Evolutionary conservation across 2,113 vertebrate genomes (phyloP).

Genomic region (Hippocampus abdominalis): DNA sequence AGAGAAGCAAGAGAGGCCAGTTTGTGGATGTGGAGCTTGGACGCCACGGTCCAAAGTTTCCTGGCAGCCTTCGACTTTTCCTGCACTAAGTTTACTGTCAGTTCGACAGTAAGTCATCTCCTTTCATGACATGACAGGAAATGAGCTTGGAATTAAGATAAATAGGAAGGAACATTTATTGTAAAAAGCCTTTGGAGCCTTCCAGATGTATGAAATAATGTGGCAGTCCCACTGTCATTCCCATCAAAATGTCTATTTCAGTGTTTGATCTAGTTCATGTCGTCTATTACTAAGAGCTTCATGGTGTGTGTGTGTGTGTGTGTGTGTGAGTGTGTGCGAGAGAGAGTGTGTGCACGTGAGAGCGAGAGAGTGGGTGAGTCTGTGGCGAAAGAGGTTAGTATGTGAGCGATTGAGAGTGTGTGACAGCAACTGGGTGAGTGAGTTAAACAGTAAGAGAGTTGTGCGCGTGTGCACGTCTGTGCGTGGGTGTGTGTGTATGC

Average conservation of each 20-base stretch:
- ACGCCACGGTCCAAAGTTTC: conserved; percentile 57
- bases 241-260: background rate
- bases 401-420: background rate
- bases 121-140: background rate
- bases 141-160: background rate
- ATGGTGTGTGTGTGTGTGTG: background rate
- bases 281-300: background rate
- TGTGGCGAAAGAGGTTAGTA: too few species aligned
- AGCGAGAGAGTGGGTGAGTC: background rate
- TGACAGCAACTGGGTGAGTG: background rate
- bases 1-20: conserved; percentile 8
- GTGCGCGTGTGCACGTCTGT: background rate
- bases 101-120: background rate
- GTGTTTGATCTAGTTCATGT: background rate
- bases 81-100: conserved; percentile 9
- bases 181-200: background rate
- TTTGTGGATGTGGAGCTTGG: conserved; percentile 72
- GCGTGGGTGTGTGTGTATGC: background rate
- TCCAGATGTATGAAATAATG: background rate
- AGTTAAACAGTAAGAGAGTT: background rate
- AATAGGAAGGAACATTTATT: background rate
- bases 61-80: conserved; percentile 50
- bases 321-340: background rate
- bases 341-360: too few species aligned
- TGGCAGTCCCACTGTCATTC: background rate